phyloP scores from a whole-genome alignment of 2,113 vertebrate genomes.

The Synodontis membranacea region DNA sequence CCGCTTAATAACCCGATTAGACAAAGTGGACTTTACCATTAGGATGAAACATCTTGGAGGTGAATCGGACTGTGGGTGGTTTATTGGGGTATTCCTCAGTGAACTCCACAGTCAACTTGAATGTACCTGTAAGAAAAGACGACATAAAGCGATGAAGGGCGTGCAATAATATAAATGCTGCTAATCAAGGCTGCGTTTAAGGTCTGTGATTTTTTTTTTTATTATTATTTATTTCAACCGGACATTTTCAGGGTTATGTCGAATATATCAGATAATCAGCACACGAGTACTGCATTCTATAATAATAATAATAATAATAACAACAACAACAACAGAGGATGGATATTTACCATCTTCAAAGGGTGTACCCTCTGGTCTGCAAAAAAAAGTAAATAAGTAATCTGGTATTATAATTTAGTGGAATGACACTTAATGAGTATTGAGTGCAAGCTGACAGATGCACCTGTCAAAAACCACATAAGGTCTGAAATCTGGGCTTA shows the following conservation, averaged over 20 bases:
- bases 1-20: background rate
- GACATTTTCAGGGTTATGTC: background rate
- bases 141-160: background rate
- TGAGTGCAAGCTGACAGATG: background rate
- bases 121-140: constrained; percentile 73
- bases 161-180: background rate
- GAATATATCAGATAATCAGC: background rate
- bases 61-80: constrained; percentile 87
- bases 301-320: background rate
- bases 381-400: background rate
- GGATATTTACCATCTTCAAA: constrained; percentile 58
- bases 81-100: constrained; percentile 91
- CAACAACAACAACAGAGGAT: background rate
- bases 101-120: constrained; percentile 89
- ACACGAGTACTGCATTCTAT: background rate
- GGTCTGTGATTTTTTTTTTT: no score
- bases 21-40: constrained; percentile 53
- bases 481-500: background rate
- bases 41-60: constrained; percentile 71
- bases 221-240: no score
- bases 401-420: background rate
- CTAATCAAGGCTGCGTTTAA: background rate
- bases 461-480: background rate
- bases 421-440: background rate
- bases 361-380: constrained; percentile 60